A percentile compares a stretch with the other conserved stretches of the same genome.
Conservation (phyloP, 2,888 invertebrate genomes). For the Plagodis dolabraria region DNA sequence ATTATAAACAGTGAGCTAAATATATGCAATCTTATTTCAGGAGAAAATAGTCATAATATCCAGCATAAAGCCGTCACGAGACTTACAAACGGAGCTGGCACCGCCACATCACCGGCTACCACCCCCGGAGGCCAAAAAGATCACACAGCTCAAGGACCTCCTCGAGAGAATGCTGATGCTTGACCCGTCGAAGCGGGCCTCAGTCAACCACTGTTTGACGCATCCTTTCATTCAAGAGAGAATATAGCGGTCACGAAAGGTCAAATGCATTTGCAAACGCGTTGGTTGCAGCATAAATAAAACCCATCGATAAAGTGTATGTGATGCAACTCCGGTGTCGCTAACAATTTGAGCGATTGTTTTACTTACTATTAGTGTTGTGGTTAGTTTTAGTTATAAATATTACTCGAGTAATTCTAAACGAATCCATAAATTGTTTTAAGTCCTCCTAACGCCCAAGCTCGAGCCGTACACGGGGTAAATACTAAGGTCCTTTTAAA, state of each 20-base stretch:
- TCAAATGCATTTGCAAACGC: slow-evolving; percentile 6
- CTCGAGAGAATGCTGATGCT: slow-evolving; percentile 96
- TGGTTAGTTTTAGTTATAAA: no score
- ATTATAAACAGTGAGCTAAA: no score
- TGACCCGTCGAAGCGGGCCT: slow-evolving; percentile 96
- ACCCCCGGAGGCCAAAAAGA: slow-evolving; percentile 95
- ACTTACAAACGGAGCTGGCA: slow-evolving; percentile 94
- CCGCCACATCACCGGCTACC: slow-evolving; percentile 94
- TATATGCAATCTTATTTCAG: slow-evolving; percentile 80
- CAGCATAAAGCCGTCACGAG: slow-evolving; percentile 93
- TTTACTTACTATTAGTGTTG: slow-evolving; percentile 2
- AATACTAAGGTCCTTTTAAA: no score
- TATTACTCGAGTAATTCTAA: no score
- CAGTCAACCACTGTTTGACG: slow-evolving; percentile 96
- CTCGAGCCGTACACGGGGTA: no score
- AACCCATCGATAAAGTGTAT: slow-evolving; percentile 4
- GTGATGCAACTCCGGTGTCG: background rate
- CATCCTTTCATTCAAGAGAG: slow-evolving; percentile 99
- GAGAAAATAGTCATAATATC: slow-evolving; percentile 98
- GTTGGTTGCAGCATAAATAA: background rate
- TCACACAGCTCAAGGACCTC: slow-evolving; percentile 95
- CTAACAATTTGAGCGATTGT: background rate
- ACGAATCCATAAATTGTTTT: no score
- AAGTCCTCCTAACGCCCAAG: no score
- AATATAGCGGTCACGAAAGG: slow-evolving; percentile 78